phyloP scores from a whole-genome alignment of 2,888 invertebrate genomes.

The Tenthredo notha region DNA sequence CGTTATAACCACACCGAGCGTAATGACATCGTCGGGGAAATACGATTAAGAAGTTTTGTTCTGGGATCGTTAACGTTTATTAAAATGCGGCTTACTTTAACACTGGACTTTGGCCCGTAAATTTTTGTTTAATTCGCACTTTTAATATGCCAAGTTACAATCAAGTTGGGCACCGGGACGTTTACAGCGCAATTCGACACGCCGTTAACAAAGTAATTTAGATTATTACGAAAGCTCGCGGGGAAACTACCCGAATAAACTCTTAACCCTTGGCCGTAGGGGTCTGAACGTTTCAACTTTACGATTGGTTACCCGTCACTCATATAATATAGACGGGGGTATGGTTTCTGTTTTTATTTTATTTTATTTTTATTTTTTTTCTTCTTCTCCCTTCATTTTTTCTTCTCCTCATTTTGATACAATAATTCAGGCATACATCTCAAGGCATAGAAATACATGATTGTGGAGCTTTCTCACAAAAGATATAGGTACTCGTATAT shows the following conservation, averaged over 20 bases:
- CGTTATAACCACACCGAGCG: background rate
- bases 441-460: background rate
- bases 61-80: constrained; percentile 32
- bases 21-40: constrained; percentile 33
- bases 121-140: constrained; percentile 37
- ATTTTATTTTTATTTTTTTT: no score
- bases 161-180: constrained; percentile 35
- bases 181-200: constrained; percentile 30
- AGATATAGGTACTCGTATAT: background rate
- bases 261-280: constrained; percentile 29
- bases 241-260: constrained; percentile 43
- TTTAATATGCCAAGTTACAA: constrained; percentile 39
- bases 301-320: constrained; percentile 36
- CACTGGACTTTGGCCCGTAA: constrained; percentile 1
- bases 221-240: constrained; percentile 31
- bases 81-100: constrained; percentile 26
- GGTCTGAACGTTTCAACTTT: constrained; percentile 22
- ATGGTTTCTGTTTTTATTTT: no score
- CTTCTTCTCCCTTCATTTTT: background rate
- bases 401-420: background rate
- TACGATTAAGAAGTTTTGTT: constrained; percentile 43
- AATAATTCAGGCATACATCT: background rate
- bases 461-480: background rate
- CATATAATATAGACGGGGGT: background rate
- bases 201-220: constrained; percentile 45